These are phyloP conservation scores for Labeo catla DNA, from an alignment of 2,113 vertebrate genomes.

Conservation along the genomic window DNA sequence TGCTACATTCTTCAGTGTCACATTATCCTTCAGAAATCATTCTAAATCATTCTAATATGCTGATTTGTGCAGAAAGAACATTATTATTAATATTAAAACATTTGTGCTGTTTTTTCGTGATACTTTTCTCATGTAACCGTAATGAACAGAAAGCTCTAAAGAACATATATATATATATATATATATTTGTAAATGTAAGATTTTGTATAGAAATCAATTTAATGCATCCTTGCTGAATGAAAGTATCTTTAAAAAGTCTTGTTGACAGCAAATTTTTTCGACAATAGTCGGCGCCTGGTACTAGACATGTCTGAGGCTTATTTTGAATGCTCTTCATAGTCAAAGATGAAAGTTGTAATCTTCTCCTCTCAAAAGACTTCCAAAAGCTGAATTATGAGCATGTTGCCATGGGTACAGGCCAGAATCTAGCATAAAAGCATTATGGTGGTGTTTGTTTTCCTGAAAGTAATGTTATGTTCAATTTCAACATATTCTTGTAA, in stretches of 20 bases:
- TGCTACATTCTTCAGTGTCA: not conserved
- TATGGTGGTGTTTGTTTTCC: not conserved
- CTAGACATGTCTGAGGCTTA: conserved; percentile 8
- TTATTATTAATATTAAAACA: not conserved
- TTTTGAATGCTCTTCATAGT: not conserved
- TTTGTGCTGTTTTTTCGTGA: not conserved
- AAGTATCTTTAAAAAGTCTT: not conserved
- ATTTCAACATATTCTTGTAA: not conserved
- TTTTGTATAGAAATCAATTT: not conserved
- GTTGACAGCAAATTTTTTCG: not conserved
- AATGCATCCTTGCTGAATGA: not conserved
- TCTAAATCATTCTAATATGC: not conserved
- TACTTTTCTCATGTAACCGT: not conserved
- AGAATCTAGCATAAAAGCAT: not conserved
- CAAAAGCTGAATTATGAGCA: not conserved
- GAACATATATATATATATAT: not conserved
- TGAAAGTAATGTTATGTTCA: not conserved
- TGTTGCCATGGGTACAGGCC: conserved; percentile 46
- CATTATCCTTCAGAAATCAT: not conserved
- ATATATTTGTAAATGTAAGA: no score
- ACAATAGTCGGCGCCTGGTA: no score
- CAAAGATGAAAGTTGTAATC: conserved; percentile 12
- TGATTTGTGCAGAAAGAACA: not conserved
- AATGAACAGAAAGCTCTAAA: not conserved
- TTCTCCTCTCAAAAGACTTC: not conserved